Percentiles rank a stretch among this genome's conserved stretches.
phyloP scores from a whole-genome alignment of 2,113 vertebrate species.

The Triplophysa siluroides region DNA sequence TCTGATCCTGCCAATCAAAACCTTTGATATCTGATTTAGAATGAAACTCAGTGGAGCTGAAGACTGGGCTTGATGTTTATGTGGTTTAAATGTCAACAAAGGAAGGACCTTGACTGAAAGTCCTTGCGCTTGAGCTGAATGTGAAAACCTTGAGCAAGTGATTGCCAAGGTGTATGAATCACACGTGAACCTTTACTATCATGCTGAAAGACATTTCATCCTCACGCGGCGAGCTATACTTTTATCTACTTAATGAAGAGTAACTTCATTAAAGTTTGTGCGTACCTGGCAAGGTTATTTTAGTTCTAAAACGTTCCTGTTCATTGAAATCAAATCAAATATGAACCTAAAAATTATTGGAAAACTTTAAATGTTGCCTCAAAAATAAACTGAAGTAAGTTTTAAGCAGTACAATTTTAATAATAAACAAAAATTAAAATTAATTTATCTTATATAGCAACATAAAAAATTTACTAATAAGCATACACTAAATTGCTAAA shows the following conservation, averaged over 20 bases:
- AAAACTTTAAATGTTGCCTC: no score
- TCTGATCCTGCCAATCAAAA: not conserved
- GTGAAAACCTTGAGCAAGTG: conserved; percentile 19
- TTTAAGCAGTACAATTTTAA: no score
- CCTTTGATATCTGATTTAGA: not conserved
- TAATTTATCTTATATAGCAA: no score
- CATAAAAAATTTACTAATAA: no score
- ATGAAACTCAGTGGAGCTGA: not conserved
- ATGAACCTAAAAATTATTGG: no score
- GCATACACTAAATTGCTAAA: no score
- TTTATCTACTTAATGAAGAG: conserved; percentile 8
- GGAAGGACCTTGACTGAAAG: conserved; percentile 19
- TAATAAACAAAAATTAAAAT: no score
- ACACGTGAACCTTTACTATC: not conserved
- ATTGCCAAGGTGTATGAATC: not conserved
- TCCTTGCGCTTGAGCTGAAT: not conserved
- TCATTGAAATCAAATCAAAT: no score
- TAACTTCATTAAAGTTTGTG: conserved; percentile 1
- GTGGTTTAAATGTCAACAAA: conserved; percentile 27
- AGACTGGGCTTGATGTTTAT: not conserved
- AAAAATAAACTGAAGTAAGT: no score
- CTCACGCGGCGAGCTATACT: not conserved
- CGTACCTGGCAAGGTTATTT: conserved; percentile 69
- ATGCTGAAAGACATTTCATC: conserved; percentile 5
- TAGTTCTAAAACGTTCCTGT: no score